phyloP scores from a whole-genome alignment of 2,888 invertebrate genomes.

The Halictus quadricinctus region DNA sequence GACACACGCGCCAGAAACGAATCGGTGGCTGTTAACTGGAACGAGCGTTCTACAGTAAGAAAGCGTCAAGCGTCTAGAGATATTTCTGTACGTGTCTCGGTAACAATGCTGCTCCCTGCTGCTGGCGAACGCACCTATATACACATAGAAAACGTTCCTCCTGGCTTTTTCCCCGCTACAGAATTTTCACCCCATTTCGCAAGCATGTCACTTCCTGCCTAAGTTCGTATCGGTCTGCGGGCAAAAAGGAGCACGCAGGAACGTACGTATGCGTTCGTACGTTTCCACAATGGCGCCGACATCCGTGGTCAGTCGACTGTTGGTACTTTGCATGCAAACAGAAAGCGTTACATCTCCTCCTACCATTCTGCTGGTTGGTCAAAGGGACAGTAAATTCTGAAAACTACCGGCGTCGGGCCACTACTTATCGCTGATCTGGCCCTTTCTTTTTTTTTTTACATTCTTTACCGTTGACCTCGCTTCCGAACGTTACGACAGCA shows the following conservation, averaged over 20 bases:
- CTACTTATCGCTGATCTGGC: slow-evolving; percentile 54
- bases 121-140: slow-evolving; percentile 25
- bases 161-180: slow-evolving; percentile 60
- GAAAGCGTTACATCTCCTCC: slow-evolving; percentile 67
- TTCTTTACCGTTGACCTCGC: slow-evolving; percentile 39
- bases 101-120: slow-evolving; percentile 29
- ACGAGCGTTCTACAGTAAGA: slow-evolving; percentile 29
- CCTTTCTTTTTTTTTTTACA: slow-evolving; percentile 17
- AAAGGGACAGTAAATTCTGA: slow-evolving; percentile 66
- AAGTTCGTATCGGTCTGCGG: slow-evolving; percentile 68
- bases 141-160: slow-evolving; percentile 38
- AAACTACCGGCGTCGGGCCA: slow-evolving; percentile 61
- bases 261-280: slow-evolving; percentile 54
- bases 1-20: slow-evolving; percentile 12
- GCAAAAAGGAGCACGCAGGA: slow-evolving; percentile 57
- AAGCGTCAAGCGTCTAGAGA: slow-evolving; percentile 27
- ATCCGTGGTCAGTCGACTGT: slow-evolving; percentile 69
- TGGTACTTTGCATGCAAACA: slow-evolving; percentile 72
- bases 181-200: slow-evolving; percentile 75
- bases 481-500: neutral
- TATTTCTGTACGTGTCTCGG: slow-evolving; percentile 42
- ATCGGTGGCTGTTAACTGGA: slow-evolving; percentile 31
- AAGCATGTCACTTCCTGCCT: slow-evolving; percentile 69
- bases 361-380: slow-evolving; percentile 27
- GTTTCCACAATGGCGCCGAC: slow-evolving; percentile 61